Base-by-base conservation (phyloP, 2,888 invertebrate genomes). In the Drosophila helvetica region DNA sequence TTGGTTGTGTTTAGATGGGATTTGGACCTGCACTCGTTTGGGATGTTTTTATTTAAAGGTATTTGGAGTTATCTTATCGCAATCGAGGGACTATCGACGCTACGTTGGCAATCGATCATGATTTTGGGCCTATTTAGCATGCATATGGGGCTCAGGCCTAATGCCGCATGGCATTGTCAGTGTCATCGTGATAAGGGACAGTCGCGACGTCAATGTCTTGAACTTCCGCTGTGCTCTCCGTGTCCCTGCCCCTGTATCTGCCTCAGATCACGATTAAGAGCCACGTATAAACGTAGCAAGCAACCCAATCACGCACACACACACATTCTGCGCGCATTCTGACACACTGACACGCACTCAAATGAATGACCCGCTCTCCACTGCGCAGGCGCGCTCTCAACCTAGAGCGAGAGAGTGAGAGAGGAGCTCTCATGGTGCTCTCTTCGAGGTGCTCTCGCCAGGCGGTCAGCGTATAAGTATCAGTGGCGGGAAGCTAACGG, bases 41-140 rank as follows among this genome's bases (percentile, higher is more conserved):
- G 77, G 62, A 52, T 56, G 60, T 19, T 47, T 48, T 45, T 46
- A 52, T 61, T 61, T 55, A 56, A 57, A 59, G n/a, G 25, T 22
- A 38, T 38, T 38, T n/a, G 38, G 38, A 7, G 38, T 7, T 38
- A 38, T 54, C 68, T n/a, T 54, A 42, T 19, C 53, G 50, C 64
- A 73, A 77, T 68, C 58, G 55, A 15, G 42, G 52, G 61, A 55
- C 22, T 42, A 42, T 47, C 57, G 9, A 43, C 74, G 61, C 62
- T 56, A 62, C 80, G 86, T 78, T 80, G 76, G 15, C 81, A 72
- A 85, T 82, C 77, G 71, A 74, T 82, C 81, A 80, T 72, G 81
- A 82, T 85, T 81, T 77, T 10, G 45, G 5, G 15, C 8, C 42
- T 22, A 58, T 45, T 67, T 57, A 60, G 50, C 60, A 47, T 65